These are phyloP conservation scores for Andrena camellia DNA, from an alignment of 2,888 invertebrate genomes.

Conservation along the genomic window DNA sequence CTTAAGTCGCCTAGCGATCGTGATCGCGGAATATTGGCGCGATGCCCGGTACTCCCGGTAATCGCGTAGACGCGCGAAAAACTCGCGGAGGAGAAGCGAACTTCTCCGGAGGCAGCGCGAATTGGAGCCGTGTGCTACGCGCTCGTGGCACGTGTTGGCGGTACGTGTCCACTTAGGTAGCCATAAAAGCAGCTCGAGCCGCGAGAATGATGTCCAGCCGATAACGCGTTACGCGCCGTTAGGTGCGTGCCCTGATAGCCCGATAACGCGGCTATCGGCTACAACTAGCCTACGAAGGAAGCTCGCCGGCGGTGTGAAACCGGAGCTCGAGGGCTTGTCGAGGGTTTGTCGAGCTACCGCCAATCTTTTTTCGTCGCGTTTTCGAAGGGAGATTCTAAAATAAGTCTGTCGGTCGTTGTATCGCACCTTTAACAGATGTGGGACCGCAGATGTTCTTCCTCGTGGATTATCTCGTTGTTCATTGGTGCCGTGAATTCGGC, in stretches of 20 bases:
- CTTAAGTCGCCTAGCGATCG: conserved; percentile 15
- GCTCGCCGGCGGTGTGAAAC: neutral
- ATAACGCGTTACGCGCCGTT: conserved; percentile 55
- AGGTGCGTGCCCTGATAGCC: conserved; percentile 51
- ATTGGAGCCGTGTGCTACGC: neutral
- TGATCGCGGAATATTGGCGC: conserved; percentile 24
- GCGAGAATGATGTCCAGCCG: conserved; percentile 61
- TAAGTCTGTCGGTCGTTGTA: no score
- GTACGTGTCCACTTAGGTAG: conserved; percentile 56
- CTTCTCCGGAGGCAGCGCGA: neutral
- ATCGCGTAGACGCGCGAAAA: conserved; percentile 3
- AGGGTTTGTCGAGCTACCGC: neutral
- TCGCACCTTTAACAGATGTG: no score
- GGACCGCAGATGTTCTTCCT: no score
- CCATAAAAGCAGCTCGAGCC: conserved; percentile 56
- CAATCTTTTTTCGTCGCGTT: neutral
- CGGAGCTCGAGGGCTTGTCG: neutral
- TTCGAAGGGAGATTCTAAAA: neutral
- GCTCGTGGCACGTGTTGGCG: conserved; percentile 44
- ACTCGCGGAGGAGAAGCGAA: neutral
- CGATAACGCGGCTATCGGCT: conserved; percentile 44
- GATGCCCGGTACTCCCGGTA: conserved; percentile 5
- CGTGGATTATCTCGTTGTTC: no score
- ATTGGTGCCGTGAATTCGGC: no score
- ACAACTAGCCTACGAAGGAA: conserved; percentile 45